Evolutionary conservation across 1,140 invertebrate species (phyloP).

Genomic region (Spodoptera frugiperda): DNA sequence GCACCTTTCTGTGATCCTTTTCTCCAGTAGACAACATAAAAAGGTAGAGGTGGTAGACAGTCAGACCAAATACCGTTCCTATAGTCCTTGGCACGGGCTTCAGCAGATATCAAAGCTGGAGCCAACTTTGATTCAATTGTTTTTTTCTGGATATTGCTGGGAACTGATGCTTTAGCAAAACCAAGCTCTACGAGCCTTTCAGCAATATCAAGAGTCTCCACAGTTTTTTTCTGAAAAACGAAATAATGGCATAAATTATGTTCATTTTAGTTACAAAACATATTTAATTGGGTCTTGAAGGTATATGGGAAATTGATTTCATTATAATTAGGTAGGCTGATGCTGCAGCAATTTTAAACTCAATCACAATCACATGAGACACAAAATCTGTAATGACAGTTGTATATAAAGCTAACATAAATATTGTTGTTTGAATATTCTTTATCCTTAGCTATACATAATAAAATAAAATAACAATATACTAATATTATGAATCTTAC

Average conservation of each 20-base stretch:
- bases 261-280: no score
- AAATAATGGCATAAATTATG: not conserved
- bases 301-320: no score
- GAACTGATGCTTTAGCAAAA: constrained; percentile 76
- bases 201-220: constrained; percentile 78
- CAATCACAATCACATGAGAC: no score
- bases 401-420: no score
- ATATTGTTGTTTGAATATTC: no score
- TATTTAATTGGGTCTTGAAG: no score
- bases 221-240: constrained; percentile 72
- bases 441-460: no score
- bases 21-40: constrained; percentile 75
- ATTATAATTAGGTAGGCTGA: no score
- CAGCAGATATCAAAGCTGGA: constrained; percentile 72
- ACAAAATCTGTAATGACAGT: no score
- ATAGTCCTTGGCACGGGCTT: constrained; percentile 70
- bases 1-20: constrained; percentile 67
- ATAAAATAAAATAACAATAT: not conserved
- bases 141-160: constrained; percentile 71
- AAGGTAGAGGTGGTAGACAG: constrained; percentile 70
- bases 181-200: constrained; percentile 80
- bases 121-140: constrained; percentile 78
- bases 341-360: no score
- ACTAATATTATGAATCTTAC: constrained; percentile 53
- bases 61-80: constrained; percentile 80